phyloP scores from a whole-genome alignment of 2,888 invertebrate genomes.

The Panzeria rudis region DNA sequence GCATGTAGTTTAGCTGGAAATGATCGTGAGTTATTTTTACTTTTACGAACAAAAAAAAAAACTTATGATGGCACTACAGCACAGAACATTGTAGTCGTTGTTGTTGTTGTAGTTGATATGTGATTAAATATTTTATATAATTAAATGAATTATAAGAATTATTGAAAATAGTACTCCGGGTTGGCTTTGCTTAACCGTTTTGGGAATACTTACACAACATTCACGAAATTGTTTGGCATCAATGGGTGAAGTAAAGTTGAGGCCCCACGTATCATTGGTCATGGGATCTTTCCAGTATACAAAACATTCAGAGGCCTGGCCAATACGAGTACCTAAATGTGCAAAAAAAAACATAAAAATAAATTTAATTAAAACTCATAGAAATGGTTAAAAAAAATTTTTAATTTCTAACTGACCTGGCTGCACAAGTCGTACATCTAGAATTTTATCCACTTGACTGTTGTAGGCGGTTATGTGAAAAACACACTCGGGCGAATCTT shows the following conservation, averaged over 20 bases:
- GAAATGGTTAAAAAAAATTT: neutral
- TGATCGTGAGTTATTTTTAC: constrained; percentile 21
- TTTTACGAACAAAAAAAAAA: neutral
- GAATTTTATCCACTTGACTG: constrained; percentile 98
- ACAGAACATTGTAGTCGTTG: constrained; percentile 60
- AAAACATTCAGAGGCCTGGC: constrained; percentile 99
- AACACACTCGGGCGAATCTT: constrained; percentile 97
- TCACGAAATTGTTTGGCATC: constrained; percentile 98
- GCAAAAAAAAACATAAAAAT: constrained; percentile 74
- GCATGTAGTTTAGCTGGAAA: constrained; percentile 33
- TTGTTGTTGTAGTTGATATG: constrained; percentile 32
- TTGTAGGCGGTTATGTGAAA: constrained; percentile 99
- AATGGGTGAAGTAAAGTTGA: constrained; percentile 98
- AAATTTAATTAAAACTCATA: neutral
- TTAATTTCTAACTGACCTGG: constrained; percentile 88
- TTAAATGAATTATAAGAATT: neutral
- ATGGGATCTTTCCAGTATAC: constrained; percentile 99
- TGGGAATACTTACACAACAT: constrained; percentile 94
- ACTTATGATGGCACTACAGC: constrained; percentile 36
- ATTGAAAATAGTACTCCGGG: constrained; percentile 63
- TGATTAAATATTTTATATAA: constrained; percentile 13
- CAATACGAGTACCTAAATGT: constrained; percentile 94
- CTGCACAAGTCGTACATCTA: constrained; percentile 97
- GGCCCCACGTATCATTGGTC: constrained; percentile 98
- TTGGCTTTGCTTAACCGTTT: constrained; percentile 79